Conservation (phyloP, 2,113 vertebrate genomes). For the Malurus alboscapulatus region DNA sequence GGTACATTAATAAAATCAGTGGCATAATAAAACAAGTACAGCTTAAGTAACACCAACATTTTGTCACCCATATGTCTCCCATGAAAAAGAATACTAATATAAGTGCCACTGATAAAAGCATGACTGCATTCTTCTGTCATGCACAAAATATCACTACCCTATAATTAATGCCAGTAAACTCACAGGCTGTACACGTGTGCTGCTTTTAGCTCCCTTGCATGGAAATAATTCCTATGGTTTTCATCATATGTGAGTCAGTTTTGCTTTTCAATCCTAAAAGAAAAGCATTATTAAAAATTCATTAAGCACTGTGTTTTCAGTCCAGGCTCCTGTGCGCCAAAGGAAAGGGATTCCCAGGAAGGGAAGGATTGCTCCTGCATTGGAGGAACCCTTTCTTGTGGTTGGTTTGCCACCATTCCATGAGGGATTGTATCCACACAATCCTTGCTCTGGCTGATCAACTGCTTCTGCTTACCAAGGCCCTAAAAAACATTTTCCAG, state of each 20-base stretch:
- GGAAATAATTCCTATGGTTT: not conserved
- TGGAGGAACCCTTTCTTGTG: not conserved
- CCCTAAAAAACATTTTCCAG: not conserved
- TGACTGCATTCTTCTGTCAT: constrained; percentile 23
- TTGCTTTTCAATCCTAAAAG: not conserved
- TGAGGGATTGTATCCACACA: not conserved
- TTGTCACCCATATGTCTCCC: not conserved
- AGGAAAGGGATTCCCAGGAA: not conserved
- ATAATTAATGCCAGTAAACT: constrained; percentile 24
- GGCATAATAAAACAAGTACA: not conserved
- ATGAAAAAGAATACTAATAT: not conserved
- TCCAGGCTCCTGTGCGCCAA: not conserved
- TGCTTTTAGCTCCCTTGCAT: not conserved
- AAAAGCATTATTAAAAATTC: not conserved
- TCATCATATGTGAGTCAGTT: not conserved
- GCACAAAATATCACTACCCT: not conserved
- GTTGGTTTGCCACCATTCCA: not conserved
- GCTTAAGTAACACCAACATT: constrained; percentile 21
- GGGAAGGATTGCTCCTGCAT: not conserved
- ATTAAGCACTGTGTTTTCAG: not conserved
- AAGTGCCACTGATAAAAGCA: not conserved
- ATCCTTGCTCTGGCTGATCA: not conserved
- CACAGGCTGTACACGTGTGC: not conserved
- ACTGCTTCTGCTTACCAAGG: not conserved
- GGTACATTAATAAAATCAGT: not conserved